phyloP scores from a whole-genome alignment of 2,888 invertebrate genomes.

The Plagodis dolabraria region DNA sequence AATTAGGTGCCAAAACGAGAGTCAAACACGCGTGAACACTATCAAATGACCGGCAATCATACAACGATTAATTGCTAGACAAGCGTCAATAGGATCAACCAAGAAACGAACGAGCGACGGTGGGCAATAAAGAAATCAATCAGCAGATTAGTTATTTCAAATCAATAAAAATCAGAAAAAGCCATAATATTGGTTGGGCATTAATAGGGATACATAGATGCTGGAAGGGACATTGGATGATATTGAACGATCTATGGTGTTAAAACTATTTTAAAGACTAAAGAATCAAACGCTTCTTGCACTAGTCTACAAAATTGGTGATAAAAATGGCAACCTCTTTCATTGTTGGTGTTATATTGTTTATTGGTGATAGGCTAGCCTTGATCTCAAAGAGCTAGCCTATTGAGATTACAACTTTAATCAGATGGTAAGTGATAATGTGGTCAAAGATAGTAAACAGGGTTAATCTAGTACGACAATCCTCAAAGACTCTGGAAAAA shows the following conservation, averaged over 20 bases:
- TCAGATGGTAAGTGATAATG: too few relatives aligned
- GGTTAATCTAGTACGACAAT: too few relatives aligned
- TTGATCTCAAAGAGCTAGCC: too few relatives aligned
- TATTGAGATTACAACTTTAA: too few relatives aligned
- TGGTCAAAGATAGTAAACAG: too few relatives aligned
- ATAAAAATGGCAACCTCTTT: too few relatives aligned
- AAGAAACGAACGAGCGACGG: constrained; percentile 66
- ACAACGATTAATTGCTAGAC: constrained; percentile 73
- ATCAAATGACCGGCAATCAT: constrained; percentile 75
- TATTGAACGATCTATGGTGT: background rate
- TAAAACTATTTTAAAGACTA: background rate
- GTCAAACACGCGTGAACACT: constrained; percentile 72
- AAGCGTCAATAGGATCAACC: constrained; percentile 75
- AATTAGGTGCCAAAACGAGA: constrained; percentile 80
- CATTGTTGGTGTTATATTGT: too few relatives aligned
- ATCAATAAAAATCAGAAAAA: constrained; percentile 82
- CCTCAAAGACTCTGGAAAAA: too few relatives aligned
- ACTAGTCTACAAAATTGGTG: too few relatives aligned
- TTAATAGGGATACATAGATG: constrained; percentile 47
- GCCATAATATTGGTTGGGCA: constrained; percentile 64
- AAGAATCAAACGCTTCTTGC: background rate
- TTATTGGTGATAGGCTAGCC: too few relatives aligned
- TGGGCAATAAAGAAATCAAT: constrained; percentile 84
- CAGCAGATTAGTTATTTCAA: constrained; percentile 82
- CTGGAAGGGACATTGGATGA: constrained; percentile 48